These are phyloP conservation scores for Alentia gelatinosa DNA, from an alignment of 2,888 invertebrate species.

Conservation along the genomic window DNA sequence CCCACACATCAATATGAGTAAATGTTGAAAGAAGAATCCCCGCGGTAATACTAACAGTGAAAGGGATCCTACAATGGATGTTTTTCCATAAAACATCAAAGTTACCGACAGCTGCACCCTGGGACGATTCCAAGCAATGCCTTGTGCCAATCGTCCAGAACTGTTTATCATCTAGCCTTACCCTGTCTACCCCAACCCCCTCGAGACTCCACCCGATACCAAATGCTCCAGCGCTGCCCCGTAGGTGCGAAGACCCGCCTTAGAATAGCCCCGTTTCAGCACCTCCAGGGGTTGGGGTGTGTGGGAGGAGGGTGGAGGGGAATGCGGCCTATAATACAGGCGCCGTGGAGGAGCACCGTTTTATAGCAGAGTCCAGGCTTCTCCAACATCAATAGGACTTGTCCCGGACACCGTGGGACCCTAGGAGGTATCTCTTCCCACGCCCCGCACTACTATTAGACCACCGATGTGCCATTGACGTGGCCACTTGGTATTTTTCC, in stretches of 20 bases:
- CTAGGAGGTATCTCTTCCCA: neutral
- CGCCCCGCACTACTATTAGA: neutral
- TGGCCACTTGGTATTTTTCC: neutral
- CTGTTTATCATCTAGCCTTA: too few species aligned
- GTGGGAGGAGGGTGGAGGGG: neutral
- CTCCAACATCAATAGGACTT: neutral
- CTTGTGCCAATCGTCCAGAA: too few species aligned
- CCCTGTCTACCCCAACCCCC: neutral
- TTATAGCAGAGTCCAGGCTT: neutral
- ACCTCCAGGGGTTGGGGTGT: too few species aligned
- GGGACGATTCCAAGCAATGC: neutral
- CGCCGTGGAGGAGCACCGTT: neutral
- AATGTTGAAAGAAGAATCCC: too few species aligned
- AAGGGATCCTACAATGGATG: neutral
- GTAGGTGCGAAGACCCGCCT: too few species aligned
- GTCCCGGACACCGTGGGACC: neutral
- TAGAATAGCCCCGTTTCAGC: too few species aligned
- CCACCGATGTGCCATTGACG: neutral
- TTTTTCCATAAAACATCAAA: neutral
- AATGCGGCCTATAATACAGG: neutral
- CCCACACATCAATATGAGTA: too few species aligned
- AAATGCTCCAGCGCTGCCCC: too few species aligned
- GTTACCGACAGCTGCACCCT: neutral
- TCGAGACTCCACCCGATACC: too few species aligned
- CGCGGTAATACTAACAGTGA: too few species aligned